Evolutionary conservation across 1,140 invertebrate species (phyloP), one percentile per base, ranked within the genome.

Genomic region (Trachymyrmex septentrionalis): DNA sequence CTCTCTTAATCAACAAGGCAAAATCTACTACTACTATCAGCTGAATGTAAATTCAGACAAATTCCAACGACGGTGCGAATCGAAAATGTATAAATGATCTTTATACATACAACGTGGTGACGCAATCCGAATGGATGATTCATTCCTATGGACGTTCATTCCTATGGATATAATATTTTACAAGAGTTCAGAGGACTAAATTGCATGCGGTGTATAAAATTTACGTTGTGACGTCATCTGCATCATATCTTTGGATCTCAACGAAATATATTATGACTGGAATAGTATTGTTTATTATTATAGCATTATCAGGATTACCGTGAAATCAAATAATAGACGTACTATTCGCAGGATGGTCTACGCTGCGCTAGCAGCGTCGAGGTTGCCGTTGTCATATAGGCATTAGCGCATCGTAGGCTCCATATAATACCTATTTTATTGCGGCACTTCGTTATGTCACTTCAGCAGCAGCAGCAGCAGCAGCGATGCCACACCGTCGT

Each of bases 281-380:
- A 38, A 38, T 38, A 38, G 73, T 89, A 89, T 92, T 87, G 85
- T 88, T 86, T 87, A 48, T 44, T 30, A 44, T 44, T 44, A 44
- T 44, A 44, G 7, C 2, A 44, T 44, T 44, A 48, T 91, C 91
- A 67, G 82, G 89, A 92, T 90, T 91, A 88, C 77, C 88, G 75
- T 72, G 59, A 76, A 48, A 86, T 86, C 88, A 86, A 93, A 92
- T 44, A 9, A 44, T 91, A 90, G 88, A 91, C 87, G 88, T 82
- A 27, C 55, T 53, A 63, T 50, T 30, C 24, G 44, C 30, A 50
- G 16, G 1, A 57, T 53, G n/a, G 21, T 34, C 44, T 27, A 53
- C 3, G n/a, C n/a, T 53, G 50, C 53, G 21, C 21, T 19, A 19
- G 19, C 44, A 77, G 7, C 55, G n/a, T 34, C 5, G 53, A n/a